Evolutionary conservation across 2,113 vertebrate genomes (phyloP), one percentile per base, ranked within the genome.

Genomic region (Empidonax alnorum): DNA sequence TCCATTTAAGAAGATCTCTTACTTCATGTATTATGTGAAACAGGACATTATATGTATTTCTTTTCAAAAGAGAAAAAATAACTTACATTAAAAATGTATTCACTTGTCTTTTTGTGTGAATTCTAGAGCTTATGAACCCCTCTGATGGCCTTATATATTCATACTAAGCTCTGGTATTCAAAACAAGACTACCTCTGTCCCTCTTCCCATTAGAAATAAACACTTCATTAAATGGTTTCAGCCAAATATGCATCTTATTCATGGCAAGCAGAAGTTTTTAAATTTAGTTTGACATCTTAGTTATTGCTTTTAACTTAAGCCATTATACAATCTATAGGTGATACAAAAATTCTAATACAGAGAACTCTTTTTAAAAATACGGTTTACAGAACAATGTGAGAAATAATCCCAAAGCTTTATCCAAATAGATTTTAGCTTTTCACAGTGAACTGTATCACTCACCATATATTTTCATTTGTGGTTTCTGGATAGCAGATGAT

Each of bases 151-250:
- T 85, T 76, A 65, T 17, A 62, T 41, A 88, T 56, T 67, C n/a
- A 63, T 50, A 55, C 52, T 47, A 47, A 46, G 41, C 8, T 84
- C 31, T 89, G 22, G 25, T 62, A 87, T 42, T 77, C 39, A 73
- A 63, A 95, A 77, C 9, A 74, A 80, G 49, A 67, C 58, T 37
- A 30, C 37, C 9, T 68, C 18, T 47, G 65, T 49, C 52, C 35
- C 24, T 89, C 78, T 90, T 88, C 79, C 47, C 76, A 84, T 68
- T 35, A 87, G 65, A 87, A 94, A 94, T 42, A 84, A 95, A 75
- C 21, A 59, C 16, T 78, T 56, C 21, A 82, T 68, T 69, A 85
- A 91, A 84, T 47, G 22, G 39, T 13, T 87, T 73, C 58, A 94
- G 81, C 41, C 46, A 86, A 88, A 87, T 23, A 69, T 5, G 7